Evolutionary conservation across 2,888 invertebrate species (phyloP), one percentile per base, ranked within the genome.

Genomic region (Cheiracanthium punctorium): DNA sequence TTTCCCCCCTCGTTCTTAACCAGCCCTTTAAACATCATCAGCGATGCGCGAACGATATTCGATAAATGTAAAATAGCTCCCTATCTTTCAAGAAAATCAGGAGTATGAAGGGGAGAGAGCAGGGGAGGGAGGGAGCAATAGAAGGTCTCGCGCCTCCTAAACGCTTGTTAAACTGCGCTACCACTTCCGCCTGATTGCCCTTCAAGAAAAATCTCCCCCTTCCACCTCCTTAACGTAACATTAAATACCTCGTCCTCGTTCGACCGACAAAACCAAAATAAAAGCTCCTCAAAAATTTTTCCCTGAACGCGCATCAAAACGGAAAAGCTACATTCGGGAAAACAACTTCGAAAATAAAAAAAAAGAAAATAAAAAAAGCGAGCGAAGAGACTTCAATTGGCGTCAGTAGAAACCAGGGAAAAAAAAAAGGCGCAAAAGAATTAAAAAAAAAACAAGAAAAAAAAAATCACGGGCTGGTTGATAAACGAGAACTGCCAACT

Each of bases 401-500:
- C 58, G 72, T 37, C 72, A 43, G 29, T 65, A 72, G 37, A 70
- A 32, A 79, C 48, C 28, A n/a, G 14, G 14, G 28, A 64, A 28
- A 12, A 14, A 70, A 70, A 33, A 69, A n/a, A n/a, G n/a, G n/a
- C n/a, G n/a, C n/a, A n/a, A n/a, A n/a, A n/a, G n/a, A n/a, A n/a
- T n/a, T n/a, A n/a, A n/a, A 32, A 37, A 72, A 80, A 73, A 74
- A 52, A 20, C 69, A 69, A 52, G 30, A 32, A 32, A 69, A 20
- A 71, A 33, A 12, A 72, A 58, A 71, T 58, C 64, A 76, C 41
- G 73, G 37, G 20, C 72, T 41, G 43, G 64, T 80, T 86, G 86
- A 86, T 76, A 80, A 86, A 86, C 86, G 86, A 80, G 86, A 80
- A 67, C 86, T 86, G 86, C 80, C 86, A 86, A 86, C 65, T 75